phyloP scores from a whole-genome alignment of 2,888 invertebrate species.

The Drosophila niveifrons region DNA sequence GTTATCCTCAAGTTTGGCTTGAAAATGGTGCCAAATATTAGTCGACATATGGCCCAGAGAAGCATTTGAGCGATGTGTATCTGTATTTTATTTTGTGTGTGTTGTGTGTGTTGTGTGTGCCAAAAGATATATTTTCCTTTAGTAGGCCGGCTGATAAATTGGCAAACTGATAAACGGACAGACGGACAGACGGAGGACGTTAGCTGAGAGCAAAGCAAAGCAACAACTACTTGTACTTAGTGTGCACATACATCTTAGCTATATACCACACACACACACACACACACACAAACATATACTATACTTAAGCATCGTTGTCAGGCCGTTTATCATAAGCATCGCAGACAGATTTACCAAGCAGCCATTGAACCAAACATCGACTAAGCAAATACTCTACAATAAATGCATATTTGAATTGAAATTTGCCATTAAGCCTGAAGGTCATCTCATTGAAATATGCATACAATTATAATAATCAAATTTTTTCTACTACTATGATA shows the following conservation, averaged over 20 bases:
- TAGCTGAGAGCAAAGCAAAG: constrained; percentile 23
- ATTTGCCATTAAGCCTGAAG: too few relatives aligned
- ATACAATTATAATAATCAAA: too few relatives aligned
- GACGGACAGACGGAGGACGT: constrained; percentile 20
- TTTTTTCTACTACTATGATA: too few relatives aligned
- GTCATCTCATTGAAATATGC: too few relatives aligned
- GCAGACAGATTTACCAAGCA: constrained; percentile 31
- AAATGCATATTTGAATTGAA: too few relatives aligned
- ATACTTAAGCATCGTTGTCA: constrained; percentile 7
- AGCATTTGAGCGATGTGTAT: constrained; percentile 54
- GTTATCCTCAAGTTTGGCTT: constrained; percentile 30
- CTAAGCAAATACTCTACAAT: constrained; percentile 16
- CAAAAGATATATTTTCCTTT: constrained; percentile 52
- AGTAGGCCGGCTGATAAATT: constrained; percentile 22
- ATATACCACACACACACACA: neutral
- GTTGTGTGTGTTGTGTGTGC: too few relatives aligned
- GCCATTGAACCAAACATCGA: constrained; percentile 2
- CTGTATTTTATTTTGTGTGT: constrained; percentile 37
- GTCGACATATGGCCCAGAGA: constrained; percentile 19
- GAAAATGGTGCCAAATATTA: constrained; percentile 38
- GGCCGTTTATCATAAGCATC: constrained; percentile 52
- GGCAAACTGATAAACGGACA: constrained; percentile 31
- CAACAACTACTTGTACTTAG: constrained; percentile 17
- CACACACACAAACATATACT: too few relatives aligned
- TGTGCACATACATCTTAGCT: constrained; percentile 1